Evolutionary conservation across 2,888 invertebrate species (phyloP).

Genomic region (Lasioglossum oenotherae): DNA sequence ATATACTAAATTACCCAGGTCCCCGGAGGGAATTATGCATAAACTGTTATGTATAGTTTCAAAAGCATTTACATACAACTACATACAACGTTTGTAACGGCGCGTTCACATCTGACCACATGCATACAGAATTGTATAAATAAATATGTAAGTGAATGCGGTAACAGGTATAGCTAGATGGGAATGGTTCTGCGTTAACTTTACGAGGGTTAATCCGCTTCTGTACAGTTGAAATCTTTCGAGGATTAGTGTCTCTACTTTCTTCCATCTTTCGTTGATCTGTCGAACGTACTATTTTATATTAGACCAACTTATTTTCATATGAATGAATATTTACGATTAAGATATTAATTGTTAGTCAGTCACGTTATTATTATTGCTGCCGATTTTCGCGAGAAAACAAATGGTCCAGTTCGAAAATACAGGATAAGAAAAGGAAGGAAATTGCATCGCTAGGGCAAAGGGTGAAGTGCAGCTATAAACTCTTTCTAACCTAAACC

Average conservation of each 20-base stretch:
- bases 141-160: slow-evolving; percentile 1
- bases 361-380: background rate
- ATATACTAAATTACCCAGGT: background rate
- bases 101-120: background rate
- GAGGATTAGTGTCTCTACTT: background rate
- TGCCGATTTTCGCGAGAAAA: background rate
- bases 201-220: background rate
- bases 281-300: background rate
- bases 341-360: background rate
- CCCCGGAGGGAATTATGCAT: background rate
- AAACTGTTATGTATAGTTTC: background rate
- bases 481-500: background rate
- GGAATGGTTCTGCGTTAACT: background rate
- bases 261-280: background rate
- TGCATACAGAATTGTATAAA: slow-evolving; percentile 1
- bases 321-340: background rate
- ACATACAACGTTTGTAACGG: background rate
- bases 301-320: background rate
- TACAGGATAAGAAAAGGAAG: background rate
- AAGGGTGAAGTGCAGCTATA: background rate
- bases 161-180: background rate
- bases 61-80: background rate
- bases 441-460: background rate
- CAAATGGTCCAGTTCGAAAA: background rate
- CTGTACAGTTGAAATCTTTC: background rate